Base-by-base conservation (phyloP, 2,113 vertebrate species). In the Notothenia rossii region DNA sequence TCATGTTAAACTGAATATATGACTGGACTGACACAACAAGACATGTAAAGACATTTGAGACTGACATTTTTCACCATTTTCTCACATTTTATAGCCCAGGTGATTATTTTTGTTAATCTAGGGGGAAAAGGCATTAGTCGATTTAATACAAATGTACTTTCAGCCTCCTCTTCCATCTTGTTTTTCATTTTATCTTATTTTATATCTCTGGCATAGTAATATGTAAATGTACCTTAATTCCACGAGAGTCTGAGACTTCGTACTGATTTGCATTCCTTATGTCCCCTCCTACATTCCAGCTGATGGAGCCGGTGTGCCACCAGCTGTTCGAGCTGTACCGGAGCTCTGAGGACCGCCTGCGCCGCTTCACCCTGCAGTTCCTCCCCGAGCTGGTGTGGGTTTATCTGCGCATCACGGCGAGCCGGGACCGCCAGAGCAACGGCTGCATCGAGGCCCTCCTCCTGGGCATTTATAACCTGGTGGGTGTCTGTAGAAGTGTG, bases 401-500 rank as follows among this genome's bases (percentile, higher is more conserved):
- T 20, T 99, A 99, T 83, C 94, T 99, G 80, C 96, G 96, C 15
- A 90, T 97, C 78, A 97, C 96, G 33, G 96, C 97, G 93, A 98
- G 97, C 91, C 96, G 96, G 84, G 97, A 99, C 81, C 95, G 97
- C 56, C 98, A 99, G 92, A 98, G 96, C 85, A 98, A 98, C 49
- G 97, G 98, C n/a, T 99, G 98, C 95, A 97, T 99, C 60, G 98
- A 99, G 91, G 98, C 97, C 13, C 80, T 99, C 67, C 96, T 99
- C 56, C 92, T 99, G 87, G 98, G 98, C 87, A 99, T 99, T 88
- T 99, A 99, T 80, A 99, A 99, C 89, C 94, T 99, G 96, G 98
- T 99, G 79, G 92, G 97, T 95, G 82, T 75, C 29, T 29, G 29
- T 29, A 29, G 29, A 29, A 29, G 29, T 29, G 29, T 29, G 29